Base-by-base conservation (phyloP, 2,113 vertebrate species). In the Spizaetus ornatus region DNA sequence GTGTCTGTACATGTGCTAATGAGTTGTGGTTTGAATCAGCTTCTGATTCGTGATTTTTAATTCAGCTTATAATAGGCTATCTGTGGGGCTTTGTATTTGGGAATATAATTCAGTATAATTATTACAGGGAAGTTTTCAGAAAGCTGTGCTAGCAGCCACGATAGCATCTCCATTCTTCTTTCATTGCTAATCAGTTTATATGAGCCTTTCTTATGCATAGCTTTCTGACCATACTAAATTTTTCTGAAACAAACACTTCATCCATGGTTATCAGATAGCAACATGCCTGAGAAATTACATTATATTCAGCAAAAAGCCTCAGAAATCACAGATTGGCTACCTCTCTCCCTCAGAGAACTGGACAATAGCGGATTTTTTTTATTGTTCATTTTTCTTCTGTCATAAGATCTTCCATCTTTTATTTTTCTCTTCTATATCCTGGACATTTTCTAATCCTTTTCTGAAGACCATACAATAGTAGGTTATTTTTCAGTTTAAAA, bases 401-500 rank as follows among this genome's bases (percentile, higher is more conserved):
- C 84, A 48, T 22, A 83, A 89, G 72, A 84, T 32, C 52, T 42
- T 18, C 56, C 82, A 43, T 87, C 76, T 88, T 96, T 79, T 82
- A 47, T 91, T 94, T 48, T 72, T 73, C 65, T 79, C 29, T 48
- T 53, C 47, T 52, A 0, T 31, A 36, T 34, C 27, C 50, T 1
- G 36, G 73, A 13, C 29, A 3, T 71, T 66, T 96, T 62, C 77
- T 81, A 83, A 91, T 73, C 76, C 63, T 48, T 67, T 84, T 43
- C 65, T 43, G 72, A n/a, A 42, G 63, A 8, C 63, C 26, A 27
- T 3, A 15, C 31, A 80, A 16, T 56, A 69, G 77, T 8, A 76
- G 73, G 86, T n/a, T 72, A 82, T 91, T 95, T 93, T 91, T 83
- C 81, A 84, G n/a, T 59, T 87, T 55, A 3, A 87, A 79, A 79